phyloP scores from a whole-genome alignment of 2,888 invertebrate species.

The Lasioglossum zephyrum region DNA sequence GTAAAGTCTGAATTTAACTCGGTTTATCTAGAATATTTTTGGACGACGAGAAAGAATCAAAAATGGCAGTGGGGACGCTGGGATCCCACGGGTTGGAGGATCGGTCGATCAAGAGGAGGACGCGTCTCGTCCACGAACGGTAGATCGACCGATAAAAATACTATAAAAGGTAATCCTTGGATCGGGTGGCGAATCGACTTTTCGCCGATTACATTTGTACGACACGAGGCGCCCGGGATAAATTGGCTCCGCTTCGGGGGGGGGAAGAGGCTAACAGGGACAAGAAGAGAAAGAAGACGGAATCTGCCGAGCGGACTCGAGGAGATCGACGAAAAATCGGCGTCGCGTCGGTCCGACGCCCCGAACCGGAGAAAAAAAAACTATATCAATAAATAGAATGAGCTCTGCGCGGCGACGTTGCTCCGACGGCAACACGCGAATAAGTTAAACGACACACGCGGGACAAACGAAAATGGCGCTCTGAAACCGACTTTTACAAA shows the following conservation, averaged over 20 bases:
- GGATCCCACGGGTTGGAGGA: not conserved
- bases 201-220: conserved; percentile 16
- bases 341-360: conserved; percentile 8
- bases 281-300: conserved; percentile 14
- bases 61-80: not conserved
- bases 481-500: conserved; percentile 2
- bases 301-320: conserved; percentile 6
- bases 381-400: conserved; percentile 39
- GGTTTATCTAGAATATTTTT: not conserved
- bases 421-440: conserved; percentile 26
- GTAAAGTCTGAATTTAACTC: not conserved
- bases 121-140: not conserved
- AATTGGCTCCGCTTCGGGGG: not conserved
- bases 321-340: conserved; percentile 20
- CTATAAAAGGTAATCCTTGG: conserved; percentile 1
- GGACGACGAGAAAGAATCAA: not conserved
- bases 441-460: conserved; percentile 37
- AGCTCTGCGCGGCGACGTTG: not conserved
- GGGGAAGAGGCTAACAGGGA: not conserved
- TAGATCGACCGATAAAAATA: conserved; percentile 12
- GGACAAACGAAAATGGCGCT: conserved; percentile 15
- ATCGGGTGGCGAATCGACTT: conserved; percentile 3
- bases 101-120: conserved; percentile 2
- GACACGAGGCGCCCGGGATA: not conserved
- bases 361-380: conserved; percentile 16